Evolutionary conservation across 2,113 vertebrate genomes (phyloP).

Genomic region (Varanus salvator): DNA sequence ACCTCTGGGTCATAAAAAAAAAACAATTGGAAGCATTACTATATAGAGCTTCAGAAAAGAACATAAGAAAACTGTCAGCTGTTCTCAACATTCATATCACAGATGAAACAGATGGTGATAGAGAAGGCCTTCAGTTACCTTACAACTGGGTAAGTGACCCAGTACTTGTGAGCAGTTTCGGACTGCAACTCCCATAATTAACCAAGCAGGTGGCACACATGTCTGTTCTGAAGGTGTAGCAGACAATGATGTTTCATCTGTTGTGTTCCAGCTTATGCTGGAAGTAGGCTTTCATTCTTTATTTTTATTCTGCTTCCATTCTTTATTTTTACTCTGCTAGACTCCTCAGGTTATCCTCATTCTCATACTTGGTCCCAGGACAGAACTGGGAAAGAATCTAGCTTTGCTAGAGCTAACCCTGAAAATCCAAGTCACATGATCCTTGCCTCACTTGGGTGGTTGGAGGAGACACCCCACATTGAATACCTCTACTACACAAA

Average conservation of each 20-base stretch:
- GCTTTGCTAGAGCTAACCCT: background rate
- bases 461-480: background rate
- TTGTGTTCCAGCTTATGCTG: background rate
- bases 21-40: too few relatives aligned
- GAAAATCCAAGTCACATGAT: background rate
- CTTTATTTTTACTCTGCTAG: background rate
- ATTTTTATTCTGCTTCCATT: background rate
- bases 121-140: too few relatives aligned
- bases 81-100: too few relatives aligned
- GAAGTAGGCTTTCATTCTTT: background rate
- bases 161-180: too few relatives aligned
- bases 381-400: background rate
- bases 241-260: background rate
- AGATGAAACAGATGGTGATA: too few relatives aligned
- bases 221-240: background rate
- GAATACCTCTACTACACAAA: background rate
- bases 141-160: too few relatives aligned
- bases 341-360: background rate
- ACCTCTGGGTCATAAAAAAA: too few relatives aligned
- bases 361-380: background rate
- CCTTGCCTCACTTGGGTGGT: background rate
- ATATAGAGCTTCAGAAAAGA: too few relatives aligned
- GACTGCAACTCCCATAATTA: too few relatives aligned
- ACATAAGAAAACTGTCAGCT: too few relatives aligned
- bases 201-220: background rate